Conservation (phyloP, 2,113 vertebrate species). For the Menura novaehollandiae region DNA sequence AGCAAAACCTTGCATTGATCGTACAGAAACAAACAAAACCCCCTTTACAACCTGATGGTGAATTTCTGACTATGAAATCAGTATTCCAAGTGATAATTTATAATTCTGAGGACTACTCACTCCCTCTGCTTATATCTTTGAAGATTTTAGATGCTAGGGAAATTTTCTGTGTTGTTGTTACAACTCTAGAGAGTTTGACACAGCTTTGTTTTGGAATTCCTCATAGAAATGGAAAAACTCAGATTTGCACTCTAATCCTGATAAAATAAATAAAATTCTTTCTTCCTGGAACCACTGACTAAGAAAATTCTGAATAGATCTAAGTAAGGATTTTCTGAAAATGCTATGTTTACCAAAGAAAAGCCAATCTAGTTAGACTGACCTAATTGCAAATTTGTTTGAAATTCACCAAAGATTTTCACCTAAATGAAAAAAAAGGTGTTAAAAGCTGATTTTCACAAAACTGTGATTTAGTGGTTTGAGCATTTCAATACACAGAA, state of each 20-base stretch:
- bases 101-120: not conserved
- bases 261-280: not conserved
- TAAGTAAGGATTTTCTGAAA: not conserved
- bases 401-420: not conserved
- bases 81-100: not conserved
- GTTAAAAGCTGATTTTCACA: not conserved
- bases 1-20: not conserved
- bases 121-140: not conserved
- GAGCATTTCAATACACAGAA: not conserved
- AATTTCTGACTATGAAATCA: not conserved
- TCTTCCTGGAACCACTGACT: not conserved
- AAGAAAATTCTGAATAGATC: not conserved
- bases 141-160: not conserved
- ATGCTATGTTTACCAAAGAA: not conserved
- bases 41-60: not conserved
- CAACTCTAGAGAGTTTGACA: not conserved
- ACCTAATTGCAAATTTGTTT: not conserved
- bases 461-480: not conserved
- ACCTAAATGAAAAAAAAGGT: not conserved
- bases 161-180: not conserved
- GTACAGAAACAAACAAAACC: not conserved
- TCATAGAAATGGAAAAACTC: not conserved
- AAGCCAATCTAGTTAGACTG: not conserved
- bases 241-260: not conserved
- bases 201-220: not conserved